Base-by-base conservation (phyloP, 2,113 vertebrate genomes). In the Columba janthina region DNA sequence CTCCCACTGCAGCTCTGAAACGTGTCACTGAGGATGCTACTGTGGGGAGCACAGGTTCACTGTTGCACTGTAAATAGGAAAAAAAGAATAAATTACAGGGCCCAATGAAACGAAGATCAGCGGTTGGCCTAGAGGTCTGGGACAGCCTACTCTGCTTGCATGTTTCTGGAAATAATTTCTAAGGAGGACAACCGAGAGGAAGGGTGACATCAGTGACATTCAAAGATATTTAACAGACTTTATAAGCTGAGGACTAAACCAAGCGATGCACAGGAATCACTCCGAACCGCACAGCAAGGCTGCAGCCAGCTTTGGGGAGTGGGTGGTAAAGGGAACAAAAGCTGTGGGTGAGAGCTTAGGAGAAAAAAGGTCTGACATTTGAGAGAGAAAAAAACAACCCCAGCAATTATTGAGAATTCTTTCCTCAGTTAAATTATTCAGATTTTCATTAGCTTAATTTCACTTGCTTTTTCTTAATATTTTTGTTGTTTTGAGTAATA, bases 391-490 rank as follows among this genome's bases (percentile, higher is more conserved):
- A 60, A 61, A 48, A 20, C 7, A 16, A 34, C 15, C 26, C 28
- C 20, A 17, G 40, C 10, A 36, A 53, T 53, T 69, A 57, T 3
- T 48, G 54, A 42, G 32, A 77, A 73, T 48, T 57, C 10, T 58
- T 71, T 46, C 22, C n/a, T 76, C 64, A n/a, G 19, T 74, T 67
- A 64, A 82, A 78, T 54, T 61, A 70, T 80, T 95, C 75, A 80
- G 46, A 50, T 67, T 88, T 72, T 80, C 74, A 76, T 67, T 71
- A 58, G 31, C 56, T 73, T 67, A 36, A 64, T 81, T 85, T 91
- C 18, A 57, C 36, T 61, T 72, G 34, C 8, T 72, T 76, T 62
- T 82, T 36, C 36, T 71, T 85, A 46, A 19, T 18, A 25, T 7
- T 65, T 70, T 32, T 34, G 36, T 72, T 85, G 25, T 22, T 85